These are phyloP conservation scores for Glaucomys volans DNA, from an alignment of 2,113 vertebrate species.

Conservation along the genomic window DNA sequence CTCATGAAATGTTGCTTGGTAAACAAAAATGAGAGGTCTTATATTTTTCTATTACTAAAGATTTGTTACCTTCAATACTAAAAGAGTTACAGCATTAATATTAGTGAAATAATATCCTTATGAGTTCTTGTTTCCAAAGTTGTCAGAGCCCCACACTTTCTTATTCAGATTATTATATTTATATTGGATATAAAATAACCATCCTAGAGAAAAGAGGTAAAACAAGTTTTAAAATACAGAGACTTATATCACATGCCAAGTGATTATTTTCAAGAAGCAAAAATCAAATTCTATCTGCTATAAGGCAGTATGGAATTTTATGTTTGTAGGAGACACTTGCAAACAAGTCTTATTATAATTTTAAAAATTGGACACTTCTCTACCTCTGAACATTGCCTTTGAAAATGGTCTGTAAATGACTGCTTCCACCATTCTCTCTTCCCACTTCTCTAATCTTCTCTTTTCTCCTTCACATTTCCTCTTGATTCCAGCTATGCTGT, in stretches of 20 bases:
- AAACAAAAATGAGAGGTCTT: conserved; percentile 36
- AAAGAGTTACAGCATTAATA: conserved; percentile 53
- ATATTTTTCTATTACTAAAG: conserved; percentile 43
- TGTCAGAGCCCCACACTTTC: neutral
- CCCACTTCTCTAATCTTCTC: neutral
- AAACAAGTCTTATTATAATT: neutral
- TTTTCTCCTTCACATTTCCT: neutral
- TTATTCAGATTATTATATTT: conserved; percentile 61
- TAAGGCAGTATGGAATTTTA: conserved; percentile 41
- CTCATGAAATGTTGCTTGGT: conserved; percentile 32
- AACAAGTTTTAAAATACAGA: conserved; percentile 50
- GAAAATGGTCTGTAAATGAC: neutral
- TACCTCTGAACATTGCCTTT: conserved; percentile 4
- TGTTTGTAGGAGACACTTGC: neutral
- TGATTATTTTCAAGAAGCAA: conserved; percentile 40
- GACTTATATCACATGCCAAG: conserved; percentile 47
- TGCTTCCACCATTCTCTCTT: neutral
- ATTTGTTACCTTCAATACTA: conserved; percentile 49
- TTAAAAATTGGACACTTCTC: neutral
- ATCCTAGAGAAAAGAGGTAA: conserved; percentile 31
- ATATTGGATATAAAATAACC: conserved; percentile 61
- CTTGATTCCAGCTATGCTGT: neutral
- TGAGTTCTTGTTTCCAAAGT: neutral
- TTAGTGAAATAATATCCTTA: conserved; percentile 48
- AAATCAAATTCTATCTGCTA: conserved; percentile 60